Evolutionary conservation across 1,140 invertebrate genomes (phyloP).

Genomic region (Caenorhabditis remanei): DNA sequence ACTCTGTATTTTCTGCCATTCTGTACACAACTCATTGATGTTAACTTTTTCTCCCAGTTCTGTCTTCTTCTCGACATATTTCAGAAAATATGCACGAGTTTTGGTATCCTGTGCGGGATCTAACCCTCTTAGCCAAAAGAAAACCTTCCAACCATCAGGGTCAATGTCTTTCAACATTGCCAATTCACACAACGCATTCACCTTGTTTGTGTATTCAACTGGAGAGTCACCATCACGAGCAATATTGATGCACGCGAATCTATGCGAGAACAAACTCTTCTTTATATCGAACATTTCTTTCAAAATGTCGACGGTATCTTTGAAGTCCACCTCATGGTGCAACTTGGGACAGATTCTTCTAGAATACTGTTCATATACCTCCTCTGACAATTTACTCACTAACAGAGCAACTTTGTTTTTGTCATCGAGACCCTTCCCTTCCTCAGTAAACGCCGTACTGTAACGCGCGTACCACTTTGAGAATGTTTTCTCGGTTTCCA

Average conservation of each 20-base stretch:
- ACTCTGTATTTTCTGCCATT: not conserved
- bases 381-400: not conserved
- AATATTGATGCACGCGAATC: too few species aligned
- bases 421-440: too few species aligned
- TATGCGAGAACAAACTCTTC: too few species aligned
- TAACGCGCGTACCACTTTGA: too few species aligned
- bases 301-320: not conserved
- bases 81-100: not conserved
- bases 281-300: constrained; percentile 25
- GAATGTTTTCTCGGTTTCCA: too few species aligned
- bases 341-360: not conserved
- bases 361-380: not conserved
- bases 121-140: constrained; percentile 20
- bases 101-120: not conserved
- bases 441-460: too few species aligned
- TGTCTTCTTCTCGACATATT: too few species aligned
- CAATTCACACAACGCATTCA: too few species aligned
- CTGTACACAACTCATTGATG: too few species aligned
- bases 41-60: too few species aligned
- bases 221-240: too few species aligned
- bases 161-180: constrained; percentile 9
- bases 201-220: too few species aligned
- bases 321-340: not conserved
- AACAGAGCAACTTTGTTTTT: not conserved
- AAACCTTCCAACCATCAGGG: not conserved